These are phyloP conservation scores for Coccyzus lansbergi DNA, from an alignment of 2,797 vertebrate species.

Conservation along the genomic window DNA sequence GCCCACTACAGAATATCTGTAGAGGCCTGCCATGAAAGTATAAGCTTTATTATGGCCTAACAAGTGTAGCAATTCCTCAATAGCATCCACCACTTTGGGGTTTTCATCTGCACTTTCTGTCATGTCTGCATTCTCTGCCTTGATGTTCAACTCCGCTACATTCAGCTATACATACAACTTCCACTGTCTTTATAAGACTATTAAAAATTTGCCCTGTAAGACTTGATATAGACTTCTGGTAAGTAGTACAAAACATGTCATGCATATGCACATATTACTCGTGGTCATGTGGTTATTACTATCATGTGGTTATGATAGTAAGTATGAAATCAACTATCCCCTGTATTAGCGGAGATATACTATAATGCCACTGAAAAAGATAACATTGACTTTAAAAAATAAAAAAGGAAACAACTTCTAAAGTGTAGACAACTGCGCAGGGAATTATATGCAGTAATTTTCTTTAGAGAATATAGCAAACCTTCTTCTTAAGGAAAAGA, in stretches of 20 bases:
- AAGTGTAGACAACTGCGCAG: not conserved
- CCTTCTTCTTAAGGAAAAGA: not conserved
- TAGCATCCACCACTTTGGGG: not conserved
- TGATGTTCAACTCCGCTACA: not conserved
- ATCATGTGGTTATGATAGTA: not conserved
- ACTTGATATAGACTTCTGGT: not conserved
- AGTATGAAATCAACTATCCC: not conserved
- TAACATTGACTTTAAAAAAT: not conserved
- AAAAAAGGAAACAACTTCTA: not conserved
- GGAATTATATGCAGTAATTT: not conserved
- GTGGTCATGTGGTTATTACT: too few relatives aligned
- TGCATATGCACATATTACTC: not conserved
- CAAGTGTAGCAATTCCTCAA: not conserved
- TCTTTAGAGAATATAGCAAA: not conserved
- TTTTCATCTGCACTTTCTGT: not conserved
- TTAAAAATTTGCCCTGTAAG: accelerated
- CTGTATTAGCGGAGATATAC: not conserved
- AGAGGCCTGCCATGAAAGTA: not conserved
- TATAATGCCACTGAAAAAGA: not conserved
- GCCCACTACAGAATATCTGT: not conserved
- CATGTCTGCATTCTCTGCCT: not conserved
- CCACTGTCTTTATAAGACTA: not conserved
- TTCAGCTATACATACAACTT: not conserved
- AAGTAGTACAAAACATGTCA: not conserved
- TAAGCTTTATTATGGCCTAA: not conserved